Evolutionary conservation across 2,113 vertebrate genomes (phyloP).

Genomic region (Xenopus laevis): DNA sequence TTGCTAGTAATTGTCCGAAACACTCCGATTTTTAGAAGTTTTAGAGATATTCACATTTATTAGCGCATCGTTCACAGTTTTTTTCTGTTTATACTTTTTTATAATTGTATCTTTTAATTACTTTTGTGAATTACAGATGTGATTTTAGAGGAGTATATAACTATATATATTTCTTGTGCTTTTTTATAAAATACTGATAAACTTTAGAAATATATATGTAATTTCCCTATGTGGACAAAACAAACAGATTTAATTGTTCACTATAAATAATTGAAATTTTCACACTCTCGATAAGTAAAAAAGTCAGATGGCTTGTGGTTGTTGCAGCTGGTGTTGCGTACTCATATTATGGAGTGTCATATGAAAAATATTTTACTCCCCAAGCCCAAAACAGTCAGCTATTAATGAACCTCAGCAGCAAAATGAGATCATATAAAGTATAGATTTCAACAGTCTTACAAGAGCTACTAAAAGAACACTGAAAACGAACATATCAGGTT

Average conservation of each 20-base stretch:
- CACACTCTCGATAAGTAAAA: slow-evolving; percentile 88
- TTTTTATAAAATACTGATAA: neutral
- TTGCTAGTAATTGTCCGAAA: too few relatives aligned
- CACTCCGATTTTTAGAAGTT: too few relatives aligned
- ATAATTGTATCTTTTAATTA: too few relatives aligned
- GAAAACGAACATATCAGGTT: slow-evolving; percentile 88
- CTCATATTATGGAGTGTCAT: slow-evolving; percentile 89
- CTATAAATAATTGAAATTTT: slow-evolving; percentile 94
- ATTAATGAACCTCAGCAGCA: slow-evolving; percentile 96
- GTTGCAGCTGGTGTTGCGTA: slow-evolving; percentile 87
- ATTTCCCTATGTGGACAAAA: slow-evolving; percentile 64
- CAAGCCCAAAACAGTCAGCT: slow-evolving; percentile 79
- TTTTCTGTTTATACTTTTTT: too few relatives aligned
- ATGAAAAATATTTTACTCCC: slow-evolving; percentile 94
- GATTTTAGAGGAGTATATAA: too few relatives aligned
- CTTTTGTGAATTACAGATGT: too few relatives aligned
- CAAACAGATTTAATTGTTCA: slow-evolving; percentile 72
- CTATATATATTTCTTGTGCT: too few relatives aligned
- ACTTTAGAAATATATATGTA: slow-evolving; percentile 47
- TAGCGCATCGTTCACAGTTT: too few relatives aligned
- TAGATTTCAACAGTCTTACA: slow-evolving; percentile 90
- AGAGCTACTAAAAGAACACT: slow-evolving; percentile 79
- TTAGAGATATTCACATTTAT: too few relatives aligned
- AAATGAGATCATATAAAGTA: slow-evolving; percentile 94
- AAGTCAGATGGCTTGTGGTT: slow-evolving; percentile 86